These are phyloP conservation scores for Megaptera novaeangliae DNA, from an alignment of 2,113 vertebrate genomes.

Conservation along the genomic window DNA sequence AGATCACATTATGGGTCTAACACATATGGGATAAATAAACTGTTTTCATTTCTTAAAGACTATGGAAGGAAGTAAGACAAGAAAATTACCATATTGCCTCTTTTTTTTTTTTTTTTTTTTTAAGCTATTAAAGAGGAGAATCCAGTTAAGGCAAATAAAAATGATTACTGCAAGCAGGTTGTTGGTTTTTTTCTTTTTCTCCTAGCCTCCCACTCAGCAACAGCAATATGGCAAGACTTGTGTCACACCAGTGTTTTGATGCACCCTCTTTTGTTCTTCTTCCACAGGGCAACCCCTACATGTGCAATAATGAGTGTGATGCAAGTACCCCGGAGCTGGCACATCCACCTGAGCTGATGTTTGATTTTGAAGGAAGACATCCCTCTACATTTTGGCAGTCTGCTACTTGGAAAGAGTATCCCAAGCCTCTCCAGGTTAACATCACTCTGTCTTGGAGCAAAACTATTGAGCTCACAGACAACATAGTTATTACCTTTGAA, in stretches of 20 bases:
- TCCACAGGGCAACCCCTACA: slow-evolving; percentile 96
- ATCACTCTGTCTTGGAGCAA: slow-evolving; percentile 99
- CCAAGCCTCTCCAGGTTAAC: slow-evolving; percentile 94
- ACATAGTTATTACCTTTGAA: slow-evolving; percentile 97
- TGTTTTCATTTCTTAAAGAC: slow-evolving; percentile 35
- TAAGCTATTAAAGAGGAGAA: not conserved
- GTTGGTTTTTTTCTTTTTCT: not conserved
- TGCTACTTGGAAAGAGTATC: slow-evolving; percentile 95
- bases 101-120: not conserved
- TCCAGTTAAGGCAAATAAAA: slow-evolving; percentile 41
- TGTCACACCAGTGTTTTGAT: not conserved
- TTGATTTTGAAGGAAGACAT: slow-evolving; percentile 95
- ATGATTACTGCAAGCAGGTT: not conserved
- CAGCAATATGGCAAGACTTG: not conserved
- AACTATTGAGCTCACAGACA: slow-evolving; percentile 98
- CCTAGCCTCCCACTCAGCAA: not conserved
- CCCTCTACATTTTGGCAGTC: slow-evolving; percentile 99
- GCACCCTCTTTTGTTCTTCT: slow-evolving; percentile 58
- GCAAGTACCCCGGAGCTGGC: slow-evolving; percentile 94
- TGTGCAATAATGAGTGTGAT: slow-evolving; percentile 99
- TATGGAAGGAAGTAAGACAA: slow-evolving; percentile 41
- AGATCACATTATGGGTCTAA: not conserved
- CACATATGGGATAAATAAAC: slow-evolving; percentile 43
- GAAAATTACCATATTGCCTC: not conserved
- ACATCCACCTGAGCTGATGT: slow-evolving; percentile 97